Evolutionary conservation across 1,140 invertebrate species (phyloP), one percentile per base, ranked within the genome.

Genomic region (Dreissena polymorpha): DNA sequence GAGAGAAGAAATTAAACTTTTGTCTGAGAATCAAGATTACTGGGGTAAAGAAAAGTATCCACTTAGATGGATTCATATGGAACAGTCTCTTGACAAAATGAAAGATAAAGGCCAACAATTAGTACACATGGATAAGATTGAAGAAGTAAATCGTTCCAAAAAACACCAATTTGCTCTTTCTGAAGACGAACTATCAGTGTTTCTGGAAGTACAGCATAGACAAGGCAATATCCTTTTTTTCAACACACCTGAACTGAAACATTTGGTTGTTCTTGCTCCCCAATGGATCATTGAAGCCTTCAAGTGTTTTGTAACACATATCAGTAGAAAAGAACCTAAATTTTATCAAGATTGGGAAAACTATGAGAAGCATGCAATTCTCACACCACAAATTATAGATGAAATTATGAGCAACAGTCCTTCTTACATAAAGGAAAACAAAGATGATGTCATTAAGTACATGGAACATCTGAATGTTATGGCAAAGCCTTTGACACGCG

Each of bases 391-490:
- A 50, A 10, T 78, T 14, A 67, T 78, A 51, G 51, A 78, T 69
- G 75, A 78, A 69, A 78, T 78, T 8, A 68, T 78, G 23, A 65
- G 69, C 49, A 65, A 76, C 13, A 76, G 49, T 65, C 25, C 12
- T 12, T 21, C 55, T 27, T 68, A 78, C 29, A 50, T 78, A 12
- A 68, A 25, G 6, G 18, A 68, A 10, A 29, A 78, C 50, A 78
- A 68, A 65, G 67, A 53, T 5, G 63, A 68, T 50, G 25, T 78
- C 18, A 67, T 78, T 68, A 18, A 78, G 49, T 78, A 78, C 75
- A 78, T 78, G 75, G 75, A 78, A 78, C 49, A 53, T 21, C 55
- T n/a, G n/a, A n/a, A n/a, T n/a, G n/a, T n/a, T n/a, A n/a, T n/a
- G n/a, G n/a, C n/a, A n/a, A n/a, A n/a, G 27, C 75, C 75, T n/a